Percentiles rank a stretch among this genome's conserved stretches.
Conservation (phyloP, 2,797 vertebrate species). For the Epinephelus malabaricus region DNA sequence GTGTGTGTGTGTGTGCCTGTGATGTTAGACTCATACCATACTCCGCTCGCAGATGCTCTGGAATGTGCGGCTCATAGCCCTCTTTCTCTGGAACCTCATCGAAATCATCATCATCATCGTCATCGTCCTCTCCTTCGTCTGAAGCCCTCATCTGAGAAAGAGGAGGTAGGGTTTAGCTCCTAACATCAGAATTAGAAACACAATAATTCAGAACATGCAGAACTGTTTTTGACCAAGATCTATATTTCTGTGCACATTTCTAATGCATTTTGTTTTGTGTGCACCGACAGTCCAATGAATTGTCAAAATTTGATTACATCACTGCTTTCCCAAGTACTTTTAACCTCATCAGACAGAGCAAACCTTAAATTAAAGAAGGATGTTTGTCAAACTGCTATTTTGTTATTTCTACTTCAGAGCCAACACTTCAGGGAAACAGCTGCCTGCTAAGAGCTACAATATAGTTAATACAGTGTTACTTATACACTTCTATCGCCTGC, state of each 20-base stretch:
- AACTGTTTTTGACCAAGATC: no score
- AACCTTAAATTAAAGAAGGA: no score
- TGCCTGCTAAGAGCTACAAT: no score
- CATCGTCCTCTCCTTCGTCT: slow-evolving; percentile 74
- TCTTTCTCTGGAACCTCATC: slow-evolving; percentile 96
- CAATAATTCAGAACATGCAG: background rate
- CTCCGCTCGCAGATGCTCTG: slow-evolving; percentile 90
- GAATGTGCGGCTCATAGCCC: slow-evolving; percentile 93
- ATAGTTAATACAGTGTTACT: no score
- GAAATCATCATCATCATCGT: slow-evolving; percentile 91
- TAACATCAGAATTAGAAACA: background rate
- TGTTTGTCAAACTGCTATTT: background rate
- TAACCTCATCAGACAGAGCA: no score
- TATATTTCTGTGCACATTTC: background rate
- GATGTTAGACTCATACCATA: slow-evolving; percentile 88
- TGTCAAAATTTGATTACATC: no score
- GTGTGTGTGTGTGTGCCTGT: slow-evolving; percentile 7
- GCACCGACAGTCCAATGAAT: no score
- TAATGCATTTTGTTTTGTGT: background rate
- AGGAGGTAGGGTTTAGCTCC: background rate
- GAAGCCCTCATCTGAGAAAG: slow-evolving; percentile 78
- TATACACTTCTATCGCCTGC: no score
- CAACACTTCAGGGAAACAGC: no score
- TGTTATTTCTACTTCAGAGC: no score
- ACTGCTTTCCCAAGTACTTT: no score